Evolutionary conservation across 2,113 vertebrate species (phyloP).

Genomic region (Chloroceryle aenea): DNA sequence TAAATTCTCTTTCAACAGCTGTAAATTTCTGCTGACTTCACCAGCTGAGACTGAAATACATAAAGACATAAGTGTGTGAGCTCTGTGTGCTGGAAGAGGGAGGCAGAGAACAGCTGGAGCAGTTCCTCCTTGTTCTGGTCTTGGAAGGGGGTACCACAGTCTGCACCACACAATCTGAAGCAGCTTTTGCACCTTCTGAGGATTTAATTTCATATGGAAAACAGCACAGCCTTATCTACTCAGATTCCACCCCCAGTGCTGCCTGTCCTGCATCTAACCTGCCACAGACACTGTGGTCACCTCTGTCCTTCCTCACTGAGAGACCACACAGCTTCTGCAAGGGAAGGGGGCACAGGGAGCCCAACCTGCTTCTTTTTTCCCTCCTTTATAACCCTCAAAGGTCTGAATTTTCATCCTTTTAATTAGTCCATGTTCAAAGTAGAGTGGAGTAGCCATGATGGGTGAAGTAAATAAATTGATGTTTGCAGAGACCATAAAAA

Average conservation of each 20-base stretch:
- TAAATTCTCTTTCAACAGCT: not conserved
- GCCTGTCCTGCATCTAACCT: not conserved
- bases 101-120: not conserved
- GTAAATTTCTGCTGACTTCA: slow-evolving; percentile 1
- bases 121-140: not conserved
- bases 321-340: not conserved
- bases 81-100: not conserved
- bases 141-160: not conserved
- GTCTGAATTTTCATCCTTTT: not conserved
- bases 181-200: not conserved
- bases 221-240: not conserved
- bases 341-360: not conserved
- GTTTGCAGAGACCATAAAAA: not conserved
- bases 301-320: not conserved
- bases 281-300: accelerated
- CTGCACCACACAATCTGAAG: not conserved
- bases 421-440: not conserved
- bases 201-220: not conserved
- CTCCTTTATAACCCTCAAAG: not conserved
- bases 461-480: not conserved
- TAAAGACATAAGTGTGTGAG: not conserved
- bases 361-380: not conserved
- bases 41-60: not conserved
- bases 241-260: not conserved
- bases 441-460: not conserved